These are phyloP conservation scores for Drosophila pseudotalamancana DNA, from an alignment of 2,888 invertebrate genomes.

Conservation along the genomic window DNA sequence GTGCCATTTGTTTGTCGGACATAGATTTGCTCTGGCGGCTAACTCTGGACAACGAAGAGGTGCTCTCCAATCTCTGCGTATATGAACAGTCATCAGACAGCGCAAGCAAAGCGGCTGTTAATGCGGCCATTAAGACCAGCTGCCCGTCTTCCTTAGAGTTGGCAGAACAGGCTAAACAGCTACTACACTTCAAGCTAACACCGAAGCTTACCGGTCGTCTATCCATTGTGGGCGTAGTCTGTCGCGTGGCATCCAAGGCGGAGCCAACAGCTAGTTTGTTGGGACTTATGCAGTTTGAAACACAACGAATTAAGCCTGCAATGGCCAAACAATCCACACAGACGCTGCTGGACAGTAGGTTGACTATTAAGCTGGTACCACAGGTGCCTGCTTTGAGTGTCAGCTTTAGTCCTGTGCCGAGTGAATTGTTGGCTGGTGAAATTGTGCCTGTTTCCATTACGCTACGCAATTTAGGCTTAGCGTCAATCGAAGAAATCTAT, in stretches of 20 bases:
- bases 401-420: conserved; percentile 87
- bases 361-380: conserved; percentile 91
- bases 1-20: conserved; percentile 85
- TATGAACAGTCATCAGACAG: conserved; percentile 80
- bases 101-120: conserved; percentile 72
- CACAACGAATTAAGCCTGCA: conserved; percentile 75
- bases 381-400: conserved; percentile 93
- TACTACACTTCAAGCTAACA: conserved; percentile 89
- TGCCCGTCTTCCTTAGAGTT: conserved; percentile 75
- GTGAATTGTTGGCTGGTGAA: conserved; percentile 89
- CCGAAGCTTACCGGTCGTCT: conserved; percentile 91
- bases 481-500: conserved; percentile 86
- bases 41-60: conserved; percentile 83
- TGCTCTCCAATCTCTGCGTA: conserved; percentile 83
- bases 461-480: conserved; percentile 87
- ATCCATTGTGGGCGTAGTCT: conserved; percentile 89
- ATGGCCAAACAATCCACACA: conserved; percentile 67
- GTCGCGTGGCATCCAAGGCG: conserved; percentile 80
- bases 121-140: conserved; percentile 80
- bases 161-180: conserved; percentile 85
- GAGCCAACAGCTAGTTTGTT: conserved; percentile 79
- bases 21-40: conserved; percentile 83
- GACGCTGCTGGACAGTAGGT: conserved; percentile 86
- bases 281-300: conserved; percentile 82
- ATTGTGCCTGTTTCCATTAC: conserved; percentile 87